Conservation (phyloP, 2,113 vertebrate genomes). For the Tursiops truncatus region DNA sequence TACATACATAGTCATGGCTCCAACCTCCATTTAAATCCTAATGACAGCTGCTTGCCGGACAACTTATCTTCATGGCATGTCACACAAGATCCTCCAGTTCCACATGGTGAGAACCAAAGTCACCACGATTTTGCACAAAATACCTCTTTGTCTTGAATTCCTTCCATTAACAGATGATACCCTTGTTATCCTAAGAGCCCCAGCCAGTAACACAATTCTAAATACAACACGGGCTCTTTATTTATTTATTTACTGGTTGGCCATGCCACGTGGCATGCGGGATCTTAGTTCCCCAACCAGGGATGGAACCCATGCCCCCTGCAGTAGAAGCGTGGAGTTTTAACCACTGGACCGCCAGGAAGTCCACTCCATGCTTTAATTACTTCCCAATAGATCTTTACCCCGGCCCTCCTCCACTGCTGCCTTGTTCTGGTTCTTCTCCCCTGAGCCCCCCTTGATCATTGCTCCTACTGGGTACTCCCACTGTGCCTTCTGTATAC, state of each 20-base stretch:
- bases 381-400: neutral
- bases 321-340: no score
- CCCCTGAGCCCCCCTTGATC: neutral
- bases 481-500: neutral
- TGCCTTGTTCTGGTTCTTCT: neutral
- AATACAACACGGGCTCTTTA: neutral
- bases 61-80: neutral
- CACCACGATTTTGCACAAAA: neutral
- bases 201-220: neutral
- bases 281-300: no score
- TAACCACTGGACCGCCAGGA: no score
- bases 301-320: no score
- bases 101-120: neutral
- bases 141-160: neutral
- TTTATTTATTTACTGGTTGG: neutral
- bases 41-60: neutral
- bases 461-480: neutral
- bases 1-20: neutral
- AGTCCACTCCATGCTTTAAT: neutral
- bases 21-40: neutral
- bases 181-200: neutral
- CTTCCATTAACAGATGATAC: neutral
- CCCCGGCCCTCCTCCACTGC: neutral
- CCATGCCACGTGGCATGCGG: no score
- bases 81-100: neutral